These are phyloP conservation scores for Lithobius niger DNA, from an alignment of 1,140 invertebrate genomes.

Conservation along the genomic window DNA sequence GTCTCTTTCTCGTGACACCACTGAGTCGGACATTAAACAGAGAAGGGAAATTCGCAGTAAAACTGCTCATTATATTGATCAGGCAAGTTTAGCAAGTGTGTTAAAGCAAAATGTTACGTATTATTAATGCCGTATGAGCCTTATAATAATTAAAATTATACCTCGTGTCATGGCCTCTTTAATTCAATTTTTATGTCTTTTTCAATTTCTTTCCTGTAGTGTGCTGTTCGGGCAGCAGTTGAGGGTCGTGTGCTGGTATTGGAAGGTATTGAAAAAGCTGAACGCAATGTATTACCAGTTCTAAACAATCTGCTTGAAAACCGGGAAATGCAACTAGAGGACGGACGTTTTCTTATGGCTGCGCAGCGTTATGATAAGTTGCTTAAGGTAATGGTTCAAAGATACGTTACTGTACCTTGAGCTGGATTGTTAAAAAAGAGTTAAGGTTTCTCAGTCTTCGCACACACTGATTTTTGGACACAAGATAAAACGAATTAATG, in stretches of 20 bases:
- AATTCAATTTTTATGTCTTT: no score
- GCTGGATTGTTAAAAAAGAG: not conserved
- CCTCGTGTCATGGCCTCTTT: no score
- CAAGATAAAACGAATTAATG: no score
- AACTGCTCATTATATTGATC: constrained; percentile 84
- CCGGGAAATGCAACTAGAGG: constrained; percentile 95
- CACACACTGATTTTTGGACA: no score
- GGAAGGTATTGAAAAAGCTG: constrained; percentile 95
- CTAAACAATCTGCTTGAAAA: constrained; percentile 98
- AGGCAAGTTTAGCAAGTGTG: constrained; percentile 53
- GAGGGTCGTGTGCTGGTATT: constrained; percentile 80
- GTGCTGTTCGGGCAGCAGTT: constrained; percentile 77
- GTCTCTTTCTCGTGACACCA: constrained; percentile 84
- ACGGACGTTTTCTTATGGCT: constrained; percentile 83
- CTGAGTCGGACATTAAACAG: constrained; percentile 93
- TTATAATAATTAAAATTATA: no score
- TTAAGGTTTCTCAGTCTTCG: no score
- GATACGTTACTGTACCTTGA: not conserved
- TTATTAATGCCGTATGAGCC: no score
- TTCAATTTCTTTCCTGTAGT: constrained; percentile 34
- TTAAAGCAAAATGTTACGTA: no score
- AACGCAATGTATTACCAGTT: constrained; percentile 90
- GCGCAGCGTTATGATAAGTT: constrained; percentile 81
- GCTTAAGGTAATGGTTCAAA: constrained; percentile 44
- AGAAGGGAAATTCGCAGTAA: constrained; percentile 75